Base-by-base conservation (phyloP, 1,140 invertebrate genomes). In the Drosophila pachea region DNA sequence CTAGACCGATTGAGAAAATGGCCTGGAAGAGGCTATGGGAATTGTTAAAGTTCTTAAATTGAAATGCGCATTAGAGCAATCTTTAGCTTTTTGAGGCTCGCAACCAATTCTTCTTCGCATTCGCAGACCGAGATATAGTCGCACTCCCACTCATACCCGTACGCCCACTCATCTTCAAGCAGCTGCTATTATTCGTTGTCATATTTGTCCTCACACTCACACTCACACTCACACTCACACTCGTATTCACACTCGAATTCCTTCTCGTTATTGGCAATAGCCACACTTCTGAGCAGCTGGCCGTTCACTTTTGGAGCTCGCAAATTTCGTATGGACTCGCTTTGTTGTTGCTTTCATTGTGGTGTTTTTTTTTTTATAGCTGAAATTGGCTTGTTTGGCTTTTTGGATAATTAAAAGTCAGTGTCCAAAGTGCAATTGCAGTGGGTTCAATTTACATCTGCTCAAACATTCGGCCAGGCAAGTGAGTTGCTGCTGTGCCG, bases 381-480 rank as follows among this genome's bases (percentile, higher is more conserved):
- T 36, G 53, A 64, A 54, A 47, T 35, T n/a, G n/a, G 42, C 12
- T 22, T 61, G 29, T 67, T 66, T 58, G 61, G 61, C 32, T 65
- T 77, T 83, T 74, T 50, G 68, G 79, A 69, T 84, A 83, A 83
- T 83, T 83, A 83, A 83, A 83, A 84, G 1, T 76, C 79, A 60
- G 68, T 69, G 79, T 83, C 62, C 79, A 84, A 83, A 83, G 79
- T 83, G 81, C 79, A 84, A 76, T 42, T 76, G 73, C 68, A 73
- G 79, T 76, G 68, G 81, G 79, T 59, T 86, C 77, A 49, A 83
- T 73, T 83, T 83, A 83, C 78, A 78, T 83, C 67, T 78, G 75
- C 65, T 69, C 68, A 73, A 78, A 78, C 50, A 59, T 56, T 60
- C 55, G 54, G 73, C 45, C 73, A 42, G 62, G 60, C 77, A 79